Percentiles rank a stretch among this genome's conserved stretches.
phyloP scores from a whole-genome alignment of 2,113 vertebrate genomes.

The Macrotus californicus region DNA sequence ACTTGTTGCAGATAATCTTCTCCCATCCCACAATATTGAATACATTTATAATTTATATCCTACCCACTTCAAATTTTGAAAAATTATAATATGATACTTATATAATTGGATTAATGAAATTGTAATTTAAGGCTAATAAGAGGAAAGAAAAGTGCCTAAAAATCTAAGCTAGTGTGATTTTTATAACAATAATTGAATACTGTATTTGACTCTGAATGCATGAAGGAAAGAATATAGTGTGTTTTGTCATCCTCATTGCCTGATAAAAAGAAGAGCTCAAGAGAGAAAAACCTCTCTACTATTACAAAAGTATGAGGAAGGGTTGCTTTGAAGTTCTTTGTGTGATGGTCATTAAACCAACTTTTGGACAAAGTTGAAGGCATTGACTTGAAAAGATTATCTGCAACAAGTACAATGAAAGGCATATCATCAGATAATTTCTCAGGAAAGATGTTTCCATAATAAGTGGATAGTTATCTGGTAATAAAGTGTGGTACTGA shows the following conservation, averaged over 20 bases:
- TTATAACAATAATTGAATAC: background rate
- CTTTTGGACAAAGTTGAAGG: background rate
- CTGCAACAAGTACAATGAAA: background rate
- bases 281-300: background rate
- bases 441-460: background rate
- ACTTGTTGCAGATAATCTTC: no score
- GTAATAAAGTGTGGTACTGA: background rate
- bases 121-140: conserved; percentile 7
- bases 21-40: background rate
- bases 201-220: background rate
- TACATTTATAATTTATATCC: background rate
- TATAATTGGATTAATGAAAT: conserved; percentile 9
- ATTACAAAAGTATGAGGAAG: background rate
- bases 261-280: background rate
- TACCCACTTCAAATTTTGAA: background rate
- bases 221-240: background rate
- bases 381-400: background rate
- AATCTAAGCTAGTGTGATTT: background rate
- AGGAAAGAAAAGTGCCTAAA: background rate
- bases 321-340: background rate
- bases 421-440: background rate
- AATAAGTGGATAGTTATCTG: background rate
- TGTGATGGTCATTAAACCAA: background rate
- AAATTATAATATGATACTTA: background rate
- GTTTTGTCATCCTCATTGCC: background rate